A percentile compares a stretch with the other conserved stretches of the same genome.
phyloP scores from a whole-genome alignment of 2,113 vertebrate species.

The Psilopsiagon aymara region DNA sequence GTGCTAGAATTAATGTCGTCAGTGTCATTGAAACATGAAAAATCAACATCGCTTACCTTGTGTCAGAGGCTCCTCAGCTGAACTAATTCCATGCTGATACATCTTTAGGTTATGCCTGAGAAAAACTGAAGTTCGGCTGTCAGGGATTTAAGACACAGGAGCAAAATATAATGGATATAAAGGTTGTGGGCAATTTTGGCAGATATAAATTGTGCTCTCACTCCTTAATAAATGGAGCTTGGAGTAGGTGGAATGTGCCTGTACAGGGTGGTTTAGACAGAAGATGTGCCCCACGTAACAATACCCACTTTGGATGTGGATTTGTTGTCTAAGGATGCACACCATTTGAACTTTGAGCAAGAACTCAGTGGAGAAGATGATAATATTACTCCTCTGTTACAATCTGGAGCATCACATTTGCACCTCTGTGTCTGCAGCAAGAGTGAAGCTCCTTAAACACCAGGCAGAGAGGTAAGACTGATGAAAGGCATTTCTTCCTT shows the following conservation, averaged over 20 bases:
- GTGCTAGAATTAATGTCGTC: not conserved
- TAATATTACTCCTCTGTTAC: not conserved
- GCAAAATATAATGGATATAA: not conserved
- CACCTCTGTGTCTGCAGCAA: not conserved
- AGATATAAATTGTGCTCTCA: not conserved
- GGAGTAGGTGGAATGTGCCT: not conserved
- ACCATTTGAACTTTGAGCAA: not conserved
- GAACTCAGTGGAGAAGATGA: not conserved
- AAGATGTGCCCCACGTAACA: not conserved
- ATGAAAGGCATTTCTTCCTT: not conserved
- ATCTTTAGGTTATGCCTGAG: not conserved
- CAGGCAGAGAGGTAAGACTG: not conserved
- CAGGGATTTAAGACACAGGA: not conserved
- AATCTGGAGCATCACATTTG: constrained; percentile 1
- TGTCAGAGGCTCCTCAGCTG: not conserved
- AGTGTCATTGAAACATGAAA: not conserved
- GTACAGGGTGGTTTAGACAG: not conserved
- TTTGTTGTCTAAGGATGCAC: not conserved
- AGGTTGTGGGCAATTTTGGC: not conserved
- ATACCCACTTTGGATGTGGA: not conserved
- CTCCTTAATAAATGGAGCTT: not conserved
- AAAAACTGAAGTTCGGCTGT: not conserved
- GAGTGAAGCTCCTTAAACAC: not conserved
- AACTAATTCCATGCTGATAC: not conserved
- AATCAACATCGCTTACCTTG: not conserved